These are phyloP conservation scores for Takifugu flavidus DNA, from an alignment of 2,113 vertebrate species.

Conservation along the genomic window DNA sequence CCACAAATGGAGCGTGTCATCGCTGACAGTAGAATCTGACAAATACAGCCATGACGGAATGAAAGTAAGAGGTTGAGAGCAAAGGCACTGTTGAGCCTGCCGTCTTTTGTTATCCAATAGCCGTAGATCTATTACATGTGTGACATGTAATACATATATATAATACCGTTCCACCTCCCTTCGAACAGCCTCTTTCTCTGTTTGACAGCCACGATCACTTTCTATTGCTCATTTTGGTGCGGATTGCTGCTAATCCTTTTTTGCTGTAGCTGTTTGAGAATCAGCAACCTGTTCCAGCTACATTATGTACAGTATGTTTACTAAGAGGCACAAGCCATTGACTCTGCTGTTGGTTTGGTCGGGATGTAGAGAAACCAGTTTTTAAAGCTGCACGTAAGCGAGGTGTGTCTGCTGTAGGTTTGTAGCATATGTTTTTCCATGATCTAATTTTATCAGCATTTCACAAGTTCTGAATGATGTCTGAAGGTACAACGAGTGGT, in stretches of 20 bases:
- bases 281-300: not conserved
- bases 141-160: constrained; percentile 25
- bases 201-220: constrained; percentile 1
- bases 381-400: constrained; percentile 19
- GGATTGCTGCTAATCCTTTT: no score
- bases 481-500: constrained; percentile 2
- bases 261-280: not conserved
- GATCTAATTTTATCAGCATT: constrained; percentile 21
- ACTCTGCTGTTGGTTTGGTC: constrained; percentile 25
- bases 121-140: constrained; percentile 33
- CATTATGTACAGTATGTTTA: constrained; percentile 9
- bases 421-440: not conserved
- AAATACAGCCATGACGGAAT: constrained; percentile 14
- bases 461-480: not conserved
- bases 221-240: no score
- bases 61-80: constrained; percentile 17
- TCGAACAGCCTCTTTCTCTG: constrained; percentile 19
- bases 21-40: constrained; percentile 12
- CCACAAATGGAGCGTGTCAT: constrained; percentile 18
- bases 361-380: constrained; percentile 68
- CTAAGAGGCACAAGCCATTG: constrained; percentile 5
- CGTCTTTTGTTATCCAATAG: constrained; percentile 27
- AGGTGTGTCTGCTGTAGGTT: constrained; percentile 20
- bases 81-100: constrained; percentile 19
- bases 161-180: constrained; percentile 22